Base-by-base conservation (phyloP, 2,113 vertebrate genomes). In the Channa argus region DNA sequence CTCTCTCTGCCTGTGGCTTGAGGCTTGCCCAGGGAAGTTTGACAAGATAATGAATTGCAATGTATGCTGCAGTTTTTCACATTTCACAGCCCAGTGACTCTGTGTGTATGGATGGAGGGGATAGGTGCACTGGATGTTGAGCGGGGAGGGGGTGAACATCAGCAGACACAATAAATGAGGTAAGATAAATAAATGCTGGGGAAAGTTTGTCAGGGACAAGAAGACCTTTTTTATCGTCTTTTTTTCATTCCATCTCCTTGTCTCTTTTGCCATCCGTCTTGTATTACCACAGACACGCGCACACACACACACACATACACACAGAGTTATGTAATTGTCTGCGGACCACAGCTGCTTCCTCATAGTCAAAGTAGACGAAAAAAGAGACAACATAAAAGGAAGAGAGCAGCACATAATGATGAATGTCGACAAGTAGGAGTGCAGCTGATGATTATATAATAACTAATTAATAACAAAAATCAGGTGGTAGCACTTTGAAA, bases 11-110 rank as follows among this genome's bases (percentile, higher is more conserved):
- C 53, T 3, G 6, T 69, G 59, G 79, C 69, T 75, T 12, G 54
- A 87, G 81, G 69, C 85, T 69, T 79, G 83, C 89, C 80, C 73
- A 73, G 82, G 76, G 88, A 89, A 88, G 82, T 93, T 92, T 93
- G 92, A 93, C 90, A 93, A 90, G 92, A 92, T 93, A 93, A 94
- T 93, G 90, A 92, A 94, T 92, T 83, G 79, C 88, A 70, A 84
- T 84, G 88, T 91, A 89, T 86, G 86, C 87, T 86, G 90, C 90
- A 89, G 89, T 92, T 91, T 92, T 92, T 92, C 85, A 88, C 87
- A 93, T 93, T 94, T 93, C 89, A 92, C 90, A 89, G 87, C 86
- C 91, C 86, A 89, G 87, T 92, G 89, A 88, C 80, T 89, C 87
- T 90, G 80, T 59, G 38, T 80, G 67, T 69, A 75, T 70, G 54